Conservation (phyloP, 35 echinoderm and acorn worm species). For the Ophioderma brevispina region DNA sequence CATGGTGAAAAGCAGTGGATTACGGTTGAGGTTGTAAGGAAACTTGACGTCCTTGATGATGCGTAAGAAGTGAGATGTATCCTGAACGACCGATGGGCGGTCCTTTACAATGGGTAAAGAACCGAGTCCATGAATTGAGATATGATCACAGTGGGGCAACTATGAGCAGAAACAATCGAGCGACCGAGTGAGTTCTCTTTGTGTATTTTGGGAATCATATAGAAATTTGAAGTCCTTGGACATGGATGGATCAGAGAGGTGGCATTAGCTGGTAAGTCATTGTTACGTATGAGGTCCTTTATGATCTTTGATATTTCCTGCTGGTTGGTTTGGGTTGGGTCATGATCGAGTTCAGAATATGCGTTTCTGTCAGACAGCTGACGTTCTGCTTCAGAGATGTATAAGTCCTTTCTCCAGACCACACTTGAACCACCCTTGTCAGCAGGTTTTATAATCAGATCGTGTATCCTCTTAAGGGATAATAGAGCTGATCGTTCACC, state of each 20-base stretch:
- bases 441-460: constrained; percentile 1
- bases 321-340: constrained; percentile 9
- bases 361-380: constrained; percentile 14
- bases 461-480: background rate
- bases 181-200: no score
- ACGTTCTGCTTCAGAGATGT: constrained; percentile 19
- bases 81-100: background rate
- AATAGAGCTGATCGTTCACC: background rate
- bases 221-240: no score
- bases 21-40: background rate
- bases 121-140: constrained; percentile 37
- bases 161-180: constrained; percentile 18
- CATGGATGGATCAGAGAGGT: constrained; percentile 7
- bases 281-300: background rate
- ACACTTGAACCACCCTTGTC: background rate
- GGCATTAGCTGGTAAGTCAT: constrained; percentile 12
- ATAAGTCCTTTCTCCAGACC: constrained; percentile 20
- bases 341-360: background rate
- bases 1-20: no score
- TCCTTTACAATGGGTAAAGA: background rate
- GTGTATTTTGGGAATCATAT: no score
- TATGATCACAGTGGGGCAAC: constrained; percentile 23
- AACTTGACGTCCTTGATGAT: background rate
- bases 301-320: background rate
- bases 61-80: background rate